phyloP scores from a whole-genome alignment of 2,888 invertebrate genomes.

The Limnephilus rhombicus region DNA sequence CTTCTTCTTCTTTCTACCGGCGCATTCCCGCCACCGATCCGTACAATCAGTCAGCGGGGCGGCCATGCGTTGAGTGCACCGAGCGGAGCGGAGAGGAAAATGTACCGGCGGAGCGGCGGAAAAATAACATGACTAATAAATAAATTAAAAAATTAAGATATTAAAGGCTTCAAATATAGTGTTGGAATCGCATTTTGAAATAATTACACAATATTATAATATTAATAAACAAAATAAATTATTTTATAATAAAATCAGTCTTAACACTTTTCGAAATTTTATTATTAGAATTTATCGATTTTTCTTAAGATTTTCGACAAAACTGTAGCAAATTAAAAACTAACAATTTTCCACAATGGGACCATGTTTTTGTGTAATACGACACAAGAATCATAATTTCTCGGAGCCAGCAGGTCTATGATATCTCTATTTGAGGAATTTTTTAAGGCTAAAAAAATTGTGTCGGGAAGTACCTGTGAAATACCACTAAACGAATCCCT shows the following conservation, averaged over 20 bases:
- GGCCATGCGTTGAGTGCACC: constrained; percentile 29
- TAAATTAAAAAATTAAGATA: not conserved
- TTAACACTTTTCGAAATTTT: not conserved
- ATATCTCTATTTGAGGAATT: not conserved
- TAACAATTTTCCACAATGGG: no score
- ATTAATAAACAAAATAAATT: not conserved
- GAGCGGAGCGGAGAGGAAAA: constrained; percentile 30
- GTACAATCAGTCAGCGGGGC: constrained; percentile 58
- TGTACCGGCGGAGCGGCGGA: not conserved
- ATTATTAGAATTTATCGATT: not conserved
- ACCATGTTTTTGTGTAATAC: not conserved
- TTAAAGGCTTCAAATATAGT: not conserved
- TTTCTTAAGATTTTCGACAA: not conserved
- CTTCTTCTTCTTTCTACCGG: constrained; percentile 13
- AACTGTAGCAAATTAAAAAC: no score
- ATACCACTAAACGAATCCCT: not conserved
- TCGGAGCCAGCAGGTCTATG: not conserved
- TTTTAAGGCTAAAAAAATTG: not conserved
- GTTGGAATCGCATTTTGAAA: not conserved
- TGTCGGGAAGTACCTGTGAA: no score
- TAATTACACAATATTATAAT: not conserved
- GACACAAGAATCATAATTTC: not conserved
- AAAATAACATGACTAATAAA: not conserved
- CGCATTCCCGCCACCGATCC: constrained; percentile 56
- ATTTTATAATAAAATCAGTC: not conserved